phyloP scores from a whole-genome alignment of 1,140 invertebrate genomes.

The Drosophila saltans region DNA sequence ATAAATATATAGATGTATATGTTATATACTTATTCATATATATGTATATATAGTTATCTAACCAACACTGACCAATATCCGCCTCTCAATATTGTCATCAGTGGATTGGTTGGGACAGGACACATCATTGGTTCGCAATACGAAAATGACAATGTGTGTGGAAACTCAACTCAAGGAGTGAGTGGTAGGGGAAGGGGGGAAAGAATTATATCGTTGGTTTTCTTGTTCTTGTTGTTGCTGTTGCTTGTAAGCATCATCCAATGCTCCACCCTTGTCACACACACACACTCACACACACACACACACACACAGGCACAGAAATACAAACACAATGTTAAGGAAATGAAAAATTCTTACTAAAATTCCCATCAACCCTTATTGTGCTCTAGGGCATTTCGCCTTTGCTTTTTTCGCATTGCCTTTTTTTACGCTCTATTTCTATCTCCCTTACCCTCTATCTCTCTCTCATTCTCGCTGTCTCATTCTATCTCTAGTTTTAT shows the following conservation, averaged over 20 bases:
- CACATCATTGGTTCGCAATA: slow-evolving; percentile 61
- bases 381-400: slow-evolving; percentile 71
- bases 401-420: slow-evolving; percentile 21
- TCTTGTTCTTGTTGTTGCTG: slow-evolving; percentile 11
- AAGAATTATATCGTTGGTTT: slow-evolving; percentile 49
- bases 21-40: background rate
- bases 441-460: background rate
- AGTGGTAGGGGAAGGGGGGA: background rate
- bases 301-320: slow-evolving; percentile 11
- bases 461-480: background rate
- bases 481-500: background rate
- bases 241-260: slow-evolving; percentile 34
- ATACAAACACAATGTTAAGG: slow-evolving; percentile 55
- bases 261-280: slow-evolving; percentile 50
- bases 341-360: slow-evolving; percentile 80
- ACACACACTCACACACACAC: slow-evolving; percentile 44
- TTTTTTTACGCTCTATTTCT: slow-evolving; percentile 25
- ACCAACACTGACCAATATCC: slow-evolving; percentile 61
- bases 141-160: slow-evolving; percentile 42
- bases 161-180: background rate
- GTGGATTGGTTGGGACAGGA: slow-evolving; percentile 38
- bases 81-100: slow-evolving; percentile 45
- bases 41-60: slow-evolving; percentile 4
- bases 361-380: slow-evolving; percentile 82
- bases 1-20: background rate